Evolutionary conservation across 2,797 vertebrate species (phyloP).

Genomic region (Erethizon dorsatum): DNA sequence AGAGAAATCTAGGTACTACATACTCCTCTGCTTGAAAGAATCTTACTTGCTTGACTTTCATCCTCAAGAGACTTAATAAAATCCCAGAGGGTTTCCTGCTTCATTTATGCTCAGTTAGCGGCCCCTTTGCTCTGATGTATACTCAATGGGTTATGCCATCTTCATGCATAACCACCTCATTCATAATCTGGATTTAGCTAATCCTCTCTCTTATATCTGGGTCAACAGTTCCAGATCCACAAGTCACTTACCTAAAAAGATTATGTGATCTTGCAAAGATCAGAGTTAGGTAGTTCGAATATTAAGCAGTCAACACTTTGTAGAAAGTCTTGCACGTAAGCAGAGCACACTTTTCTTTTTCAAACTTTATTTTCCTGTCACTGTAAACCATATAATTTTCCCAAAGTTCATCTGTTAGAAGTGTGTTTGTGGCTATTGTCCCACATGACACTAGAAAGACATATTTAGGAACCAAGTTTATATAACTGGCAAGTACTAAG

Average conservation of each 20-base stretch:
- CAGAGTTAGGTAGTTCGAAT: background rate
- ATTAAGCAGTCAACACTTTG: background rate
- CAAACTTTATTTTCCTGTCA: background rate
- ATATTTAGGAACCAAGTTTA: conserved; percentile 18
- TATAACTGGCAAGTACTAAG: background rate
- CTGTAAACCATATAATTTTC: background rate
- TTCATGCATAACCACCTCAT: background rate
- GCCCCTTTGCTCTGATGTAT: background rate
- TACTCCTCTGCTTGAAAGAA: background rate
- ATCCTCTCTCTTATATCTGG: background rate
- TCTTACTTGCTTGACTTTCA: background rate
- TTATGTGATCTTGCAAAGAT: background rate
- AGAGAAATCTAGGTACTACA: background rate
- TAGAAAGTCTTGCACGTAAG: background rate
- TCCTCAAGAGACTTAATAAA: background rate
- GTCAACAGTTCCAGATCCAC: background rate
- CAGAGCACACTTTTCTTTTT: background rate
- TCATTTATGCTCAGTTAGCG: background rate
- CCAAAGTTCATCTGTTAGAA: background rate
- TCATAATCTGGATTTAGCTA: background rate
- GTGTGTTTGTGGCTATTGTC: background rate
- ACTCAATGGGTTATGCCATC: background rate
- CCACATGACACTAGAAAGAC: background rate
- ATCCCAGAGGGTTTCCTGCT: background rate
- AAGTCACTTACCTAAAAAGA: background rate